These are phyloP conservation scores for Mesembrinibis cayennensis DNA, from an alignment of 2,113 vertebrate species.

Conservation along the genomic window DNA sequence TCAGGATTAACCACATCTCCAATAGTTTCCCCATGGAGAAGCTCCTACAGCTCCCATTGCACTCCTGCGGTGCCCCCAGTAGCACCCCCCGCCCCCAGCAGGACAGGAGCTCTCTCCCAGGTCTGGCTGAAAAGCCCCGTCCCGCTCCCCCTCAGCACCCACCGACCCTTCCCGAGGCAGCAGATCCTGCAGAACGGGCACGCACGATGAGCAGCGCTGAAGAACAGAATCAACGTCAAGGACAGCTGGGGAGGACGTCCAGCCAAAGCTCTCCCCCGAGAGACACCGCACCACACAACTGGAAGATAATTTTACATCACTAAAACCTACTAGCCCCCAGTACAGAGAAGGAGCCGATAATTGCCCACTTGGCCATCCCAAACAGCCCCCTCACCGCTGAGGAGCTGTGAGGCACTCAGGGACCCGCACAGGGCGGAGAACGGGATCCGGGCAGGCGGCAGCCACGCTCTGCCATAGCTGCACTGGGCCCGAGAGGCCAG, in stretches of 20 bases:
- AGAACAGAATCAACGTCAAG: not conserved
- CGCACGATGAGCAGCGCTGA: accelerated
- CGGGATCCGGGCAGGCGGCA: not conserved
- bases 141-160: not conserved
- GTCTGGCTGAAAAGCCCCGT: not conserved
- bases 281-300: accelerated
- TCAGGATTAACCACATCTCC: not conserved
- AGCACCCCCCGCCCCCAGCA: accelerated
- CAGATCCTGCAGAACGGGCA: not conserved
- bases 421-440: not conserved
- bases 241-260: not conserved
- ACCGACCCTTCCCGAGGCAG: not conserved
- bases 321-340: not conserved
- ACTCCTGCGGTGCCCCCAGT: not conserved
- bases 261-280: not conserved
- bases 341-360: not conserved
- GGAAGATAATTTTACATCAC: not conserved
- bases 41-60: not conserved
- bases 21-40: too few relatives aligned
- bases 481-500: accelerated
- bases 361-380: not conserved
- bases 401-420: not conserved
- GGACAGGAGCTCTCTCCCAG: not conserved
- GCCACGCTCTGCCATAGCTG: not conserved
- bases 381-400: not conserved